A percentile compares a stretch with the other conserved stretches of the same genome.
phyloP scores from a whole-genome alignment of 2,113 vertebrate genomes.

The Oryzias javanicus region DNA sequence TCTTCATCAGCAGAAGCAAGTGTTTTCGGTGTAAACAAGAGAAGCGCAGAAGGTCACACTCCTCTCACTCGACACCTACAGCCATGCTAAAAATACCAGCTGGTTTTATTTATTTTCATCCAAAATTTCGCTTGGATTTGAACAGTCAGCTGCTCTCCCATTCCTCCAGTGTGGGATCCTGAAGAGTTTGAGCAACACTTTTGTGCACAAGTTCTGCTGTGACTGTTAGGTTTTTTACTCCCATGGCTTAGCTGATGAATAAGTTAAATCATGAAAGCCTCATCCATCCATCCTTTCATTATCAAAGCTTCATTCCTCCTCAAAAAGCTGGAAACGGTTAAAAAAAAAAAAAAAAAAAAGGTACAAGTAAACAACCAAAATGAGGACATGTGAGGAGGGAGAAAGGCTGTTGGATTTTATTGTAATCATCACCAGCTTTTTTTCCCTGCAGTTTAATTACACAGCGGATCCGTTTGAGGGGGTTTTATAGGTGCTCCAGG shows the following conservation, averaged over 20 bases:
- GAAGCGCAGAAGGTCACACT: conserved; percentile 48
- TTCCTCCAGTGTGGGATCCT: conserved; percentile 17
- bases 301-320: conserved; percentile 24
- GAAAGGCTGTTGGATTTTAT: conserved; percentile 18
- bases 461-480: conserved; percentile 52
- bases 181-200: conserved; percentile 32
- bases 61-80: conserved; percentile 66
- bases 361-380: conserved; percentile 38
- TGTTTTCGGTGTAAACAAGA: conserved; percentile 46
- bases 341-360: conserved; percentile 11
- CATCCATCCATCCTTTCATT: conserved; percentile 44
- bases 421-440: conserved; percentile 66
- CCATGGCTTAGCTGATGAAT: conserved; percentile 41
- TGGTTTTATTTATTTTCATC: conserved; percentile 30
- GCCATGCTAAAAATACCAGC: conserved; percentile 62
- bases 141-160: conserved; percentile 20
- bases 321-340: conserved; percentile 3
- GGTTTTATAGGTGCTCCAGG: conserved; percentile 64
- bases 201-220: conserved; percentile 22
- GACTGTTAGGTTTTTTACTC: conserved; percentile 52
- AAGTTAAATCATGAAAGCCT: conserved; percentile 35
- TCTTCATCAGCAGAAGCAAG: conserved; percentile 50
- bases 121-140: conserved; percentile 19
- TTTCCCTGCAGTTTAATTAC: conserved; percentile 63
- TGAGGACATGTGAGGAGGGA: conserved; percentile 29